phyloP scores from a whole-genome alignment of 2,888 invertebrate species.

The Lycocerus yunnanus region DNA sequence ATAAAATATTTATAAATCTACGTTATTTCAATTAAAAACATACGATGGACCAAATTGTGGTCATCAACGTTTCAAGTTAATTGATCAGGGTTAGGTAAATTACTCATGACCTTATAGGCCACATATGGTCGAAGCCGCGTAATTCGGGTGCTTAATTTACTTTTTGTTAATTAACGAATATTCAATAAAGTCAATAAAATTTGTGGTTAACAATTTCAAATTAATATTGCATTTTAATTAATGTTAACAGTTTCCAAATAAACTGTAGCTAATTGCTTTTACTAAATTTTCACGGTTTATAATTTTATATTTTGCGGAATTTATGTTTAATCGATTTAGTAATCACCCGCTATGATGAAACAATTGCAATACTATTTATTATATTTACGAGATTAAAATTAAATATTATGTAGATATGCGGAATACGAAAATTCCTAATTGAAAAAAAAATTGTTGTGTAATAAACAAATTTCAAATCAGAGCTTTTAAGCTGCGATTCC shows the following conservation, averaged over 20 bases:
- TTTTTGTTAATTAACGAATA: neutral
- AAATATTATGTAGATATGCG: neutral
- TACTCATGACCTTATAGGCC: neutral
- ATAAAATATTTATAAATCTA: neutral
- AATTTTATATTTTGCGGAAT: neutral
- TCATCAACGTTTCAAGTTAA: neutral
- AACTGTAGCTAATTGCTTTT: neutral
- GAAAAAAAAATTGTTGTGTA: neutral
- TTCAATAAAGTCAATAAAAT: neutral
- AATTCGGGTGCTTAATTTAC: neutral
- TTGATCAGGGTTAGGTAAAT: neutral
- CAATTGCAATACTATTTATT: neutral
- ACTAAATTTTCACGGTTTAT: neutral
- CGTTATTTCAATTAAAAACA: conserved; percentile 1
- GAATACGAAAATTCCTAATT: neutral
- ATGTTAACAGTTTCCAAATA: neutral
- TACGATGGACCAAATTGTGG: neutral
- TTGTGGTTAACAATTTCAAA: neutral
- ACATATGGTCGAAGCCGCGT: neutral
- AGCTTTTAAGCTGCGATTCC: neutral
- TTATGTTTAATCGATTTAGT: neutral
- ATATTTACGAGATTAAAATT: neutral
- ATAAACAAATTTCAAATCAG: neutral
- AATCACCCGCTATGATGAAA: neutral
- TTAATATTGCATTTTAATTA: neutral